Evolutionary conservation across 2,888 invertebrate genomes (phyloP), one percentile per base, ranked within the genome.

Genomic region (Baronia brevicornis): DNA sequence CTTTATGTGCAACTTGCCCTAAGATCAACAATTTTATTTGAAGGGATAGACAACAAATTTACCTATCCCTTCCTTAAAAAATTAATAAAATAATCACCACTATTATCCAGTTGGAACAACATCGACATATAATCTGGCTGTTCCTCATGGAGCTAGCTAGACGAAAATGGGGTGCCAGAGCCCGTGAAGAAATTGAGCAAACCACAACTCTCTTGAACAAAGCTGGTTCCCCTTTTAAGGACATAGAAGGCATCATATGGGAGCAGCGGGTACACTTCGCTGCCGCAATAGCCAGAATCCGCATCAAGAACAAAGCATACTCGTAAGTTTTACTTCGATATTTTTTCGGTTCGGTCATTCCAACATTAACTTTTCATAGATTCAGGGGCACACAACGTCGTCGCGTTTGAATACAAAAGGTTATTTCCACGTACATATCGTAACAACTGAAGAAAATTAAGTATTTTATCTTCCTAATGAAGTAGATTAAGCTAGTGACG

Each of bases 251-350:
- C 4, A 82, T 86, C 1, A 70, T 94, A 5, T 89, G 91, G 88
- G 62, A 80, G 4, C 86, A 88, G 46, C 85, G 90, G 31, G 88
- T 91, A 0, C 88, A 88, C 43, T 72, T 94, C 17, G 92, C 93
- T 0, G 94, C 94, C 0, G 90, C 93, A 1, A 86, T 94, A 21
- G 90, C 94, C 0, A 85, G 93, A 39, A 85, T 94, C 43, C 82
- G 93, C 6, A 94, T 94, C 12, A 88, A 89, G 50, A 89, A 90
- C 48, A 89, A 88, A 25, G 94, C 94, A 0, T 85, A 91, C 14
- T 66, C 62, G 84, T 89, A 54, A 78, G 74, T 66, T n/a, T n/a
- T n/a, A n/a, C n/a, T n/a, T n/a, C n/a, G n/a, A n/a, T n/a, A n/a
- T n/a, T n/a, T n/a, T n/a, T n/a, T n/a, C n/a, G n/a, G n/a, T n/a